Evolutionary conservation across 2,113 vertebrate genomes (phyloP).

Genomic region (Microcebus jonahi): DNA sequence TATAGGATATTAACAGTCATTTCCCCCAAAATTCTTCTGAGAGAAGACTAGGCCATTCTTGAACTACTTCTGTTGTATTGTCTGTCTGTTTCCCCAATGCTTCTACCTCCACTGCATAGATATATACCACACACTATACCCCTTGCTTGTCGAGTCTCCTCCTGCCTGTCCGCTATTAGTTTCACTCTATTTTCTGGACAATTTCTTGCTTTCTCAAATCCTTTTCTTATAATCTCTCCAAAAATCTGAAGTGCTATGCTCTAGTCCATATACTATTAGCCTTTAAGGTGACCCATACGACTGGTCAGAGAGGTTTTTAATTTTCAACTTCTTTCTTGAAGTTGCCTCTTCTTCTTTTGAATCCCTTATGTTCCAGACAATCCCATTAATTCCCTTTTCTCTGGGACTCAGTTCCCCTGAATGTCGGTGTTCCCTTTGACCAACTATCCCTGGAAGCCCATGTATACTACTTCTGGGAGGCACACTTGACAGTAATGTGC

Average conservation of each 20-base stretch:
- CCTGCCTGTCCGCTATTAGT: neutral
- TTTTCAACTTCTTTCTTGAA: neutral
- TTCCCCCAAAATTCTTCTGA: neutral
- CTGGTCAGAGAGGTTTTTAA: neutral
- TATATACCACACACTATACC: neutral
- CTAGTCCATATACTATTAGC: neutral
- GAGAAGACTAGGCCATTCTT: neutral
- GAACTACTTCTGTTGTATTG: neutral
- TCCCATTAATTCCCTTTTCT: neutral
- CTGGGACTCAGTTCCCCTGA: neutral
- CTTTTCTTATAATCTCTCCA: neutral
- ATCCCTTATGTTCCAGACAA: neutral
- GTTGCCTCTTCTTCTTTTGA: neutral
- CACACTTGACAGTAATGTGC: neutral
- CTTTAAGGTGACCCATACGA: neutral
- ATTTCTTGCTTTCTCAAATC: slow-evolving; percentile 14
- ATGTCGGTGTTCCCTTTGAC: neutral
- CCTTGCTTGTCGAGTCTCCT: neutral
- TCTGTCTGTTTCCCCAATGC: neutral
- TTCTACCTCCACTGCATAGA: neutral
- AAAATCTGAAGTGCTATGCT: neutral
- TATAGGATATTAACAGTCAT: neutral
- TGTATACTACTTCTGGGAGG: neutral
- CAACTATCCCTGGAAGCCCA: neutral
- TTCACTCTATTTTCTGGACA: neutral